Conservation (phyloP, 2,797 vertebrate species). For the Aplochiton taeniatus region DNA sequence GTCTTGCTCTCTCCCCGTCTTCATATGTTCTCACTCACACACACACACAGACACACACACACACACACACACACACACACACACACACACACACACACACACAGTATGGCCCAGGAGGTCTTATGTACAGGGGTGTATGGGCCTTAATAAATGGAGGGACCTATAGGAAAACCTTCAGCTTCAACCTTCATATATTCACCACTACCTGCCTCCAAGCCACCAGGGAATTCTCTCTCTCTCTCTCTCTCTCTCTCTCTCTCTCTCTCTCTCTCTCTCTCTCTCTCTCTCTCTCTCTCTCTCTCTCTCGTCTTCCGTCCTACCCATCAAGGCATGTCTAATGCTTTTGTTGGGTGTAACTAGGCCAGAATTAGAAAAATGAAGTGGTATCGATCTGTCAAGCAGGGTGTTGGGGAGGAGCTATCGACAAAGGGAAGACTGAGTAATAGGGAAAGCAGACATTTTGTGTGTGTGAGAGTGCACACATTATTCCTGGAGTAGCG, state of each 20-base stretch:
- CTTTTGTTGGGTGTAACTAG: neutral
- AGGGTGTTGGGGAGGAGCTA: neutral
- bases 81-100: neutral
- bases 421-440: no score
- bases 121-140: no score
- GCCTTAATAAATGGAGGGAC: no score
- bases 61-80: neutral
- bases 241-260: no score
- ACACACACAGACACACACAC: neutral
- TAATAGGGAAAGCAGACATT: no score
- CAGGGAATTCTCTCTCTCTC: neutral
- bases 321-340: neutral
- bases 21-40: no score
- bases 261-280: neutral
- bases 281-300: neutral
- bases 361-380: neutral
- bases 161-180: no score
- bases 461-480: neutral
- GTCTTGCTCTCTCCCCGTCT: no score
- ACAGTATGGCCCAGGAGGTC: no score
- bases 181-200: no score
- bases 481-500: no score
- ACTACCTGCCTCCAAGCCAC: neutral
- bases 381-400: neutral
- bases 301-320: neutral